Base-by-base conservation (phyloP, 2,888 invertebrate genomes). In the Drosophila putrida region DNA sequence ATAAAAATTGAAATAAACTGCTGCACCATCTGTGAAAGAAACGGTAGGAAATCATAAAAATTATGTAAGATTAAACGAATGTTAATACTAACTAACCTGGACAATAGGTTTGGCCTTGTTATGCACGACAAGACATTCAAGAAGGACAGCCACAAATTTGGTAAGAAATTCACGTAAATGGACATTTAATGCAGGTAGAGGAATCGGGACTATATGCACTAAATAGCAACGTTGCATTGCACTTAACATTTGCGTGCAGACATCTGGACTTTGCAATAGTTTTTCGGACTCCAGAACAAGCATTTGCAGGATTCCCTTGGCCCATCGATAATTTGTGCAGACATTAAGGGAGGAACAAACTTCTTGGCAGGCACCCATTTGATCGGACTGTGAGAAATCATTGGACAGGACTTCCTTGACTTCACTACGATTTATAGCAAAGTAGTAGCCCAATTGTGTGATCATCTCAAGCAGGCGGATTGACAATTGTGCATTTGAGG, bases 261-360 rank as follows among this genome's bases (percentile, higher is more conserved):
- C 72, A 4, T 78, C 74, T 0, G 67, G 53, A 10, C 78, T 77
- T 28, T 81, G 83, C 63, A 92, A 59, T 4, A 92, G 69, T 50
- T 88, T 88, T 20, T 91, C 82, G 0, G 92, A 90, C 57, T 91
- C 91, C 25, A 89, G 57, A 6, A 89, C 63, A 49, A 92, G 84
- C 71, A 91, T 82, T 58, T 91, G 65, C 4, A 92, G 65, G 41
- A 92, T 82, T 35, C 64, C 78, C 71, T 92, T 90, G 4, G 91
- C 90, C 92, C 92, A 92, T 6, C 91, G 90, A 54, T 89, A 91
- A 15, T 82, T 84, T 4, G 88, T 90, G 59, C 80, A 80, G 3
- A 85, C 88, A 35, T 75, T 86, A 6, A 91, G 75, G 1, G 70
- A 60, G 0, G 71, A 69, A 8, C 90, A 89, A 0, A 81, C 47